These are phyloP conservation scores for Mirounga angustirostris DNA, from an alignment of 2,113 vertebrate genomes.

Conservation along the genomic window DNA sequence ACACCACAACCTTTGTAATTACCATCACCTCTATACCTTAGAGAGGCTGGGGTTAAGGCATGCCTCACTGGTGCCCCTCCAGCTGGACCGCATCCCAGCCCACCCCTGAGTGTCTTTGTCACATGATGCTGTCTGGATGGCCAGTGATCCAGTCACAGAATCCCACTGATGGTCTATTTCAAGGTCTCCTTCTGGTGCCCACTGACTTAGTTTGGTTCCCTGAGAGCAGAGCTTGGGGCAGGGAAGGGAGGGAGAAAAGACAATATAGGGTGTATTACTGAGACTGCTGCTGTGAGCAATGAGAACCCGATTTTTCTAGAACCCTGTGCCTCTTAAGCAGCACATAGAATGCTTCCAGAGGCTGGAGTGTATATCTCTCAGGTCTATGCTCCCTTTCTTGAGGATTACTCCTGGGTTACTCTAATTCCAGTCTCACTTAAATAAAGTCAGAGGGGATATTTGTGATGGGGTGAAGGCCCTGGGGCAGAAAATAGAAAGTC, in stretches of 20 bases:
- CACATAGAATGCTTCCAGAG: not conserved
- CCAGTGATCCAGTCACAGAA: not conserved
- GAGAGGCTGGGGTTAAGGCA: not conserved
- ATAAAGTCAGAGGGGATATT: not conserved
- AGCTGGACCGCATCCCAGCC: not conserved
- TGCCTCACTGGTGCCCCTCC: not conserved
- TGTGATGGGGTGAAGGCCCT: not conserved
- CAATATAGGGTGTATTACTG: not conserved
- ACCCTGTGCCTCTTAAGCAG: not conserved
- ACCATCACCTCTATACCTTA: not conserved
- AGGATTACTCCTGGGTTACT: not conserved
- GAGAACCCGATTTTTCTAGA: not conserved
- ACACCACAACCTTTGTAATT: not conserved
- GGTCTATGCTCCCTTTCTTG: not conserved
- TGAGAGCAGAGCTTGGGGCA: not conserved
- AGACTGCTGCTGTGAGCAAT: not conserved
- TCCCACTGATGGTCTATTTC: not conserved
- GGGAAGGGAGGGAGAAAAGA: not conserved
- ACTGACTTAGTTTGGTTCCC: not conserved
- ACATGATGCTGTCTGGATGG: not conserved
- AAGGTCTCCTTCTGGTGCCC: not conserved
- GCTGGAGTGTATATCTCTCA: not conserved
- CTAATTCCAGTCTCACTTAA: not conserved
- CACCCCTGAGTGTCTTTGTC: not conserved
- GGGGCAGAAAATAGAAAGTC: not conserved